Evolutionary conservation across 2,797 vertebrate species (phyloP), one percentile per base, ranked within the genome.

Genomic region (Hozukius guyotensis): DNA sequence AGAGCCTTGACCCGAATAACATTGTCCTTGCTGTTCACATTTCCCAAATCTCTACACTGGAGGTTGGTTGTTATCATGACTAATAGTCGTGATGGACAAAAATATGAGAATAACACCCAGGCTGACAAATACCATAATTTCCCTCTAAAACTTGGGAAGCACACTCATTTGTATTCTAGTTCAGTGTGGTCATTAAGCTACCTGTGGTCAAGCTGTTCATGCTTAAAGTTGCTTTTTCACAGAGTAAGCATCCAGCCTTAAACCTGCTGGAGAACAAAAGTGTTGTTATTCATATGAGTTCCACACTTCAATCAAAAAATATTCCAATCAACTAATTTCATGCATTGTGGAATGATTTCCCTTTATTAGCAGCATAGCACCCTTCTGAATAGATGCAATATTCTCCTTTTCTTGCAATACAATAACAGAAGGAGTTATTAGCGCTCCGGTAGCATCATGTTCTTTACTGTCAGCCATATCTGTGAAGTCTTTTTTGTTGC

Each of bases 251-350:
- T 63, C 25, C 38, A 68, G n/a, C 20, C 60, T 66, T 57, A 24
- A 72, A 81, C 64, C 59, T 87, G 46, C 75, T 75, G 14, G 18
- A 79, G 70, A 89, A 85, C 46, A 73, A 77, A 84, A 61, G n/a
- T 74, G 22, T 75, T 81, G n/a, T 82, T 85, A 52, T 88, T 88
- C 78, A 80, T 80, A 87, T 89, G 77, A 80, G 61, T 65, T 78
- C 27, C 79, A 80, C 36, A 73, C 78, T 86, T 79, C 75, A 75
- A 89, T 88, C 68, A 77, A 88, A 87, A 49, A 74, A 73, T 72
- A 74, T 81, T 67, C 42, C 81, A 82, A 89, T 82, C n/a, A 66
- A 52, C 27, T 70, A 13, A 87, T 92, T 84, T 77, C 72, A 84
- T 85, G 80, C 73, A 24, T 76, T 80, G 83, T 70, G 49, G 18